phyloP scores from a whole-genome alignment of 2,113 vertebrate species.

The Notiomystis cincta region DNA sequence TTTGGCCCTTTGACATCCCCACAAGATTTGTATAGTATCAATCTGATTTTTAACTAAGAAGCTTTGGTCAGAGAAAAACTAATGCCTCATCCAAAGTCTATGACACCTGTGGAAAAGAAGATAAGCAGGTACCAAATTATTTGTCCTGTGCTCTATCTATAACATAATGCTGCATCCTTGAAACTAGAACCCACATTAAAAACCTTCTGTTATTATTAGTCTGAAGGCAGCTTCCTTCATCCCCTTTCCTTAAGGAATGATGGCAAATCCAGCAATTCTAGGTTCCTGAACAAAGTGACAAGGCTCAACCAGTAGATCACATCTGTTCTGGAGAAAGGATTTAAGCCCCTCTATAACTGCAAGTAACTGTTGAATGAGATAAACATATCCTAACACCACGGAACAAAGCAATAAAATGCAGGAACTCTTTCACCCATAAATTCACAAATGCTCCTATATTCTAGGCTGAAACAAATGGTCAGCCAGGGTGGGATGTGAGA shows the following conservation, averaged over 20 bases:
- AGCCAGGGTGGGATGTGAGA: not conserved
- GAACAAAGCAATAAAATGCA: not conserved
- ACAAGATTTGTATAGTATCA: not conserved
- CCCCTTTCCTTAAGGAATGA: not conserved
- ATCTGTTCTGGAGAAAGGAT: not conserved
- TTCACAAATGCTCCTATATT: not conserved
- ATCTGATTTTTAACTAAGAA: not conserved
- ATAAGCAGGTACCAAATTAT: not conserved
- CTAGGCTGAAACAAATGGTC: not conserved
- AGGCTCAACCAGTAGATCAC: not conserved
- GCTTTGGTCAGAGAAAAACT: not conserved
- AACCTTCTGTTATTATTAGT: not conserved
- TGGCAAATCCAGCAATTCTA: not conserved
- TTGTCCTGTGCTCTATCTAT: not conserved
- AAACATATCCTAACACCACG: not conserved
- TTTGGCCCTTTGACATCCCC: not conserved
- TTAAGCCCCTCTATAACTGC: rapidly evolving
- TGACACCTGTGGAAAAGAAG: not conserved
- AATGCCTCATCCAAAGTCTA: not conserved
- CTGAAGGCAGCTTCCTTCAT: not conserved
- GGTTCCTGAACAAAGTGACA: not conserved
- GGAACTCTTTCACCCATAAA: not conserved
- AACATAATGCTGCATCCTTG: not conserved
- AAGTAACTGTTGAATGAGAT: not conserved
- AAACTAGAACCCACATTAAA: not conserved